Evolutionary conservation across 37 sponge, comb jelly and placozoan genomes (phyloP), one percentile per base, ranked within the genome.

Genomic region (Cladorhizidae sp.): DNA sequence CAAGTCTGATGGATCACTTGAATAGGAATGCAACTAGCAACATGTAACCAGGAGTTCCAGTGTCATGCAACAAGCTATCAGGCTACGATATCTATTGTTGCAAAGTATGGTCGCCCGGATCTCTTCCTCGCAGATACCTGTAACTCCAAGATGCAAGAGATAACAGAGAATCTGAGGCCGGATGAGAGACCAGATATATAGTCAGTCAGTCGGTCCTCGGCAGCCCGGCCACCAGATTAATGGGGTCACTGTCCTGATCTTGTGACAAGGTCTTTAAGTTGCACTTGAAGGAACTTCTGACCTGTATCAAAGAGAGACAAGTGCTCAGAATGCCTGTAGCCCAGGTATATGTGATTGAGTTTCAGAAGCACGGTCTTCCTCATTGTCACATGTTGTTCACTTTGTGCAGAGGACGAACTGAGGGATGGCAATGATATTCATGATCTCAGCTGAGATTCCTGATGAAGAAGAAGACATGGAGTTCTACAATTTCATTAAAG

Each of bases 381-480:
- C 73, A 72, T 37, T 29, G 39, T 25, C 73, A 72, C 52, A 33
- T 68, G 40, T 28, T 61, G 26, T 36, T 68, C 40, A 37, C 40
- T 23, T 52, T 72, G 73, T 28, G 73, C 17, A 72, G 52, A 42
- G 52, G 39, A 29, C 9, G 15, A 72, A 52, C 73, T 37, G 6
- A 21, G 73, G 15, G 23, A 3, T 26, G 17, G 28, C 5, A 6
- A 72, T 49, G 52, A 72, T 6, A 72, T 72, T 45, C 52, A 72
- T 72, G 28, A 72, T 72, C 73, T n/a, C 26, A 9, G 73, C 73
- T 72, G 69, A 14, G 26, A 45, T 72, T 49, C 52, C 73, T 43
- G 39, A 29, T 9, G 26, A 11, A 49, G 36, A 41, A n/a, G 33
- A 18, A 50, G 73, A 72, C 25, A 21, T 37, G 52, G 73, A 72